phyloP scores from a whole-genome alignment of 30 jellyfish, hydroid and myxozoan genomes.

The Cassiopea xamachana region DNA sequence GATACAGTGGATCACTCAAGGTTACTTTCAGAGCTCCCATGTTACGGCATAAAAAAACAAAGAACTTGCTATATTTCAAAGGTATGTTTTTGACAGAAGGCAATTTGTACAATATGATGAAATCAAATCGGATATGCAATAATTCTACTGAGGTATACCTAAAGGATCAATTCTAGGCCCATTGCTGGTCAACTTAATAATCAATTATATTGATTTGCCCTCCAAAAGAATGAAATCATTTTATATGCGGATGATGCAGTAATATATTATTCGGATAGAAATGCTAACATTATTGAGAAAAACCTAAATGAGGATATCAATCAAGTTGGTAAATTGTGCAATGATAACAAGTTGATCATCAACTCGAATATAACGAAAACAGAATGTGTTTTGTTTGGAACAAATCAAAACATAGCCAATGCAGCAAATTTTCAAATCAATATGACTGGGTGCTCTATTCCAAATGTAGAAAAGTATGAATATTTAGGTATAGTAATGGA shows the following conservation, averaged over 20 bases:
- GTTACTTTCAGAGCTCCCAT: too few species aligned
- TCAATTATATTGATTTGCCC: not conserved
- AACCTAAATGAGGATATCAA: constrained; percentile 21
- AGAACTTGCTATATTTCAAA: not conserved
- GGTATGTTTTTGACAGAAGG: not conserved
- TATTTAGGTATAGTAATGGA: not conserved
- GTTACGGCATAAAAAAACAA: not conserved
- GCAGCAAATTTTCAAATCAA: too few species aligned
- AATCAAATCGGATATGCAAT: constrained; percentile 2
- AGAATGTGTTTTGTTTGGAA: not conserved
- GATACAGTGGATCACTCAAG: too few species aligned
- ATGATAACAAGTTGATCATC: constrained; percentile 2
- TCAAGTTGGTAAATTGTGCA: constrained; percentile 6
- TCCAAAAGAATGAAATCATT: not conserved
- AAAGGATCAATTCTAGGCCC: not conserved
- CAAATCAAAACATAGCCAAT: too few species aligned
- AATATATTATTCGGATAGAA: too few species aligned
- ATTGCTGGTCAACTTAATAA: too few species aligned
- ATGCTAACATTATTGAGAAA: not conserved
- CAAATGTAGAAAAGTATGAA: not conserved
- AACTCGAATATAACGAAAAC: not conserved
- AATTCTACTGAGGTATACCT: constrained; percentile 1
- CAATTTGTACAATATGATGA: not conserved
- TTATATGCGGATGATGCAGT: too few species aligned
- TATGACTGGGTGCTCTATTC: not conserved